A percentile compares a stretch with the other conserved stretches of the same genome.
Conservation (phyloP, 92 coral and sea anemone species). For the Virgularia gustaviana region DNA sequence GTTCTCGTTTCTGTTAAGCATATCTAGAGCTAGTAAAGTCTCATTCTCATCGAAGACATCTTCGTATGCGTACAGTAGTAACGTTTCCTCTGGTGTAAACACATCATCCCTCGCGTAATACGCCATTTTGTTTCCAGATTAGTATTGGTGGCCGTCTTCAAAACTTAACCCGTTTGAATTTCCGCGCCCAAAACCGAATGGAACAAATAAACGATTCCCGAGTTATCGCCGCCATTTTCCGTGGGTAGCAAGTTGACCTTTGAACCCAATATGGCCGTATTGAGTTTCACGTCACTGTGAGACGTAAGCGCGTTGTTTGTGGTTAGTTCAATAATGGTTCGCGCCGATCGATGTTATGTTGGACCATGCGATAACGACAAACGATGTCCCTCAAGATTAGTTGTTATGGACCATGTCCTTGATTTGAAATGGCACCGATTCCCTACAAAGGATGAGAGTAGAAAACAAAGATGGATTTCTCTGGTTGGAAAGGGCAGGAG, state of each 20-base stretch:
- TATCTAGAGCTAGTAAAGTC: too few relatives aligned
- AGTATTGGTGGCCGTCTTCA: too few relatives aligned
- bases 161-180: too few relatives aligned
- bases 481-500: constrained; percentile 5
- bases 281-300: background rate
- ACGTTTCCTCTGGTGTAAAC: too few relatives aligned
- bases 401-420: constrained; percentile 8
- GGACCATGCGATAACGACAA: constrained; percentile 19
- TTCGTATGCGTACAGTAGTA: too few relatives aligned
- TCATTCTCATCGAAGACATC: too few relatives aligned
- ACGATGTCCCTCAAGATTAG: background rate
- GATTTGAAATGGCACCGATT: constrained; percentile 24
- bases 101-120: too few relatives aligned
- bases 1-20: too few relatives aligned
- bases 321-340: background rate
- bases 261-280: constrained; percentile 8
- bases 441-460: constrained; percentile 3
- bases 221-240: constrained; percentile 15
- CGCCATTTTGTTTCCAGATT: too few relatives aligned
- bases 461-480: constrained; percentile 1
- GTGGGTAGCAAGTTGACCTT: constrained; percentile 29
- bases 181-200: too few relatives aligned
- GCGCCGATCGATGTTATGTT: constrained; percentile 14
- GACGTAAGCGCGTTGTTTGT: background rate
- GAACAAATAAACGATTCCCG: constrained; percentile 26